phyloP scores from a whole-genome alignment of 1,140 invertebrate genomes.

The Belonocnema kinseyi region DNA sequence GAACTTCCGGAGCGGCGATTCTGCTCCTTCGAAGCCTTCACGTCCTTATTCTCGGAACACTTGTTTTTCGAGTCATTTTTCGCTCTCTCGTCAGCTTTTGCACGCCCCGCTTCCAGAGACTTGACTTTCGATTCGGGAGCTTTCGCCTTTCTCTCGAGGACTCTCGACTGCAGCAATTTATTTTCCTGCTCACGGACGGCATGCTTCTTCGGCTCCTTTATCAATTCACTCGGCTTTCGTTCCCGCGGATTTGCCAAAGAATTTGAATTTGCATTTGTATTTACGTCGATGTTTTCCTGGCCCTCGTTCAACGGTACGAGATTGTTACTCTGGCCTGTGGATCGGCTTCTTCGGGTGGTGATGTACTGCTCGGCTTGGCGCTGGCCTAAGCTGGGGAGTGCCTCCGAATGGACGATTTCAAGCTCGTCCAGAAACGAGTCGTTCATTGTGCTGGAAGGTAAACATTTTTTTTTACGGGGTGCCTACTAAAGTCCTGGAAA shows the following conservation, averaged over 20 bases:
- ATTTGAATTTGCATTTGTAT: constrained; percentile 30
- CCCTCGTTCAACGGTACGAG: constrained; percentile 5
- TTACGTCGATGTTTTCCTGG: neutral
- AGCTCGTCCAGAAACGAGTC: constrained; percentile 70
- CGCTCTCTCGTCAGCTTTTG: constrained; percentile 47
- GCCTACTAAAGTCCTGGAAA: no score
- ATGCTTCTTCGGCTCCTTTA: neutral
- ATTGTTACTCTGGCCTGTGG: constrained; percentile 35
- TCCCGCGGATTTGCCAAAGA: neutral
- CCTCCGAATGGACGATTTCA: constrained; percentile 52
- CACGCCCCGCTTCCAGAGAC: neutral
- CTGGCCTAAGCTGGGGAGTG: constrained; percentile 32
- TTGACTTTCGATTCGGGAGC: constrained; percentile 50
- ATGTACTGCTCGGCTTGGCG: constrained; percentile 47
- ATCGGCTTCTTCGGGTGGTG: constrained; percentile 44
- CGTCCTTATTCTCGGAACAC: constrained; percentile 34
- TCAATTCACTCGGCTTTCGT: neutral
- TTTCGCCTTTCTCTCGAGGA: constrained; percentile 53
- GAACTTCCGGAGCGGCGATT: constrained; percentile 45
- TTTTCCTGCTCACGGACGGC: neutral
- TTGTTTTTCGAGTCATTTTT: constrained; percentile 47
- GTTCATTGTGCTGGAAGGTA: constrained; percentile 54
- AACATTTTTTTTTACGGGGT: no score
- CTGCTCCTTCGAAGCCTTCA: constrained; percentile 45
- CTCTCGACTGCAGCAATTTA: constrained; percentile 45